Base-by-base conservation (phyloP, 2,888 invertebrate genomes). In the Aleiodes alternator region DNA sequence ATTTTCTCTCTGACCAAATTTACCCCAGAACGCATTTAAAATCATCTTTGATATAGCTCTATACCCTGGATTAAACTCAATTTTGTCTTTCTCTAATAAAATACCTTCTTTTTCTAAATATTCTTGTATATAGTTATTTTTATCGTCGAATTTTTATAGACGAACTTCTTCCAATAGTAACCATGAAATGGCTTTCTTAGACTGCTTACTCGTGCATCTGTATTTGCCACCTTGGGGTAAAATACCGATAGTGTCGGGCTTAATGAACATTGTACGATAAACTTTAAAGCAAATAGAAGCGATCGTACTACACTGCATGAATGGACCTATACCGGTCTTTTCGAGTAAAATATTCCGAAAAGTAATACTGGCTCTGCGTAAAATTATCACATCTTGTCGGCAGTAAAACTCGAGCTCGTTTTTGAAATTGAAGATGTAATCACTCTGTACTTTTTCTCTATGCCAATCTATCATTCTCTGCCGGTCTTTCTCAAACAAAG, bases 41-140 rank as follows among this genome's bases (percentile, higher is more conserved):
- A 56, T 56, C 56, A 56, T 56, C 23, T 23, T 56, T 12, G 56
- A 16, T 23, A 56, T 6, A 7, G 56, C 56, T 56, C 56, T 56
- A 9, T 29, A 56, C 9, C 56, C 56, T 3, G 56, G 56, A 23
- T 56, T 56, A 1, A 4, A 4, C 9, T 56, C 23, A 4, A 56
- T 56, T 23, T 56, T 56, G 9, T 23, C 11, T 56, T 56, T 55
- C 14, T 51, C 55, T 4, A 55, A 14, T 16, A 55, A 55, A 23
- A 56, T 56, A 70, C 70, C 56, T n/a, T 70, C 70, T 8, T 56
- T 43, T 34, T 70, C 23, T 5, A 57, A 56, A 16, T 43, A 70
- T 3, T 12, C 14, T 53, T 29, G n/a, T 14, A 69, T 69, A 23
- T 55, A 69, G 1, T 12, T 12, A 1, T 29, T 12, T 11, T 55